Conservation (phyloP, 2,888 invertebrate genomes). For the Eristalinus sepulchralis region DNA sequence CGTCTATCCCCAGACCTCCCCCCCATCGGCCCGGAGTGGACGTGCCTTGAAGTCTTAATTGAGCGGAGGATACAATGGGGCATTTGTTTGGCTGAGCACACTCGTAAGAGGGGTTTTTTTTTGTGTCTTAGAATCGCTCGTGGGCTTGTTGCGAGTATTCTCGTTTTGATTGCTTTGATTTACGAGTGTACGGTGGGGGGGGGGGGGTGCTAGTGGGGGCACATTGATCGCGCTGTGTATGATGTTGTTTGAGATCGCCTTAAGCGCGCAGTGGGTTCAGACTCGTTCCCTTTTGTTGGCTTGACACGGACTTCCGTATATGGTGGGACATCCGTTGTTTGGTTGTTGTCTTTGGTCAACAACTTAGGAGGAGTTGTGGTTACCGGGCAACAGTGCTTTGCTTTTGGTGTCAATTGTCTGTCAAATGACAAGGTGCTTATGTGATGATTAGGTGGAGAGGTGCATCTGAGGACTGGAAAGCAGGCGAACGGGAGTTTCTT, state of each 20-base stretch:
- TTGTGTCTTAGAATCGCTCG: not conserved
- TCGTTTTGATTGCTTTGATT: not conserved
- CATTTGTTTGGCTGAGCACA: not conserved
- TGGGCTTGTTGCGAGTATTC: not conserved
- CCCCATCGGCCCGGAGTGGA: not conserved
- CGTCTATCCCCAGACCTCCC: not conserved
- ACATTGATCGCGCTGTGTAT: not conserved
- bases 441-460: not conserved
- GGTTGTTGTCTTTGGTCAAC: no score
- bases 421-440: not conserved
- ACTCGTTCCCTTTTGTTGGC: not conserved
- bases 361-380: no score
- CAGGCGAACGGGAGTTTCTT: no score
- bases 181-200: not conserved
- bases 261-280: not conserved
- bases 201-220: not conserved
- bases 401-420: not conserved
- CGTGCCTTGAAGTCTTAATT: not conserved
- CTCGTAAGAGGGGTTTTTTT: not conserved
- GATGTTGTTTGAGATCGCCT: not conserved
- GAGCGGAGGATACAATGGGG: not conserved
- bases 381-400: not conserved
- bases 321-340: not conserved
- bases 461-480: no score
- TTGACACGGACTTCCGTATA: not conserved